A percentile compares a stretch with the other conserved stretches of the same genome.
Conservation (phyloP, 1,140 invertebrate species). For the Holotrichia oblita region DNA sequence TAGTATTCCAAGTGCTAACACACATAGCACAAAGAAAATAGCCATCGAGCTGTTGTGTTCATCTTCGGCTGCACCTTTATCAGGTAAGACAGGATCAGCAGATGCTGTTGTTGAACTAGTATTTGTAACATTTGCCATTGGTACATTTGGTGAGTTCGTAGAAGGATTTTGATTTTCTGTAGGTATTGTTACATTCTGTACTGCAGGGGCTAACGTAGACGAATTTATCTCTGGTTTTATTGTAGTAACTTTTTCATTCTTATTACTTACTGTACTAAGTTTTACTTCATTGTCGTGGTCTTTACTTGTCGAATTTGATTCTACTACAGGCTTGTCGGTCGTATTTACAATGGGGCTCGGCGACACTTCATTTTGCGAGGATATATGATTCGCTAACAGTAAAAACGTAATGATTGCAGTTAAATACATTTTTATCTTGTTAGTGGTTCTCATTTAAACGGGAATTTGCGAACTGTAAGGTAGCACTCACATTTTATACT, state of each 20-base stretch:
- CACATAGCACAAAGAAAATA: constrained; percentile 95
- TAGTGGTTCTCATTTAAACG: constrained; percentile 30
- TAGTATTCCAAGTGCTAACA: constrained; percentile 91
- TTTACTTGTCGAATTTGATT: background rate
- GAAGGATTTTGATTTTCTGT: background rate
- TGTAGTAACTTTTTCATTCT: background rate
- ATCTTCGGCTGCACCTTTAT: constrained; percentile 89
- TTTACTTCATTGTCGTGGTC: background rate
- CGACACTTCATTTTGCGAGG: constrained; percentile 19
- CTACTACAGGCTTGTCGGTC: background rate
- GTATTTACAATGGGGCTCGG: background rate
- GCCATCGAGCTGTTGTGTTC: constrained; percentile 97
- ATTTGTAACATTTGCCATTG: constrained; percentile 54
- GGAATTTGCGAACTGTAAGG: background rate
- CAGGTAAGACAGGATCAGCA: constrained; percentile 75
- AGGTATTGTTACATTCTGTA: background rate
- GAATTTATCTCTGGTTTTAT: background rate
- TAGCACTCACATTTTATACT: constrained; percentile 30
- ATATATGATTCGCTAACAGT: constrained; percentile 25
- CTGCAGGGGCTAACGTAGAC: background rate
- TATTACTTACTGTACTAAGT: background rate
- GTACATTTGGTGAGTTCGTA: background rate
- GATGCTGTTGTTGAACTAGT: constrained; percentile 63
- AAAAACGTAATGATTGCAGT: constrained; percentile 11
- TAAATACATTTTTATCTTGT: constrained; percentile 37